Evolutionary conservation across 2,888 invertebrate species (phyloP).

Genomic region (Bruchidius siliquastri): DNA sequence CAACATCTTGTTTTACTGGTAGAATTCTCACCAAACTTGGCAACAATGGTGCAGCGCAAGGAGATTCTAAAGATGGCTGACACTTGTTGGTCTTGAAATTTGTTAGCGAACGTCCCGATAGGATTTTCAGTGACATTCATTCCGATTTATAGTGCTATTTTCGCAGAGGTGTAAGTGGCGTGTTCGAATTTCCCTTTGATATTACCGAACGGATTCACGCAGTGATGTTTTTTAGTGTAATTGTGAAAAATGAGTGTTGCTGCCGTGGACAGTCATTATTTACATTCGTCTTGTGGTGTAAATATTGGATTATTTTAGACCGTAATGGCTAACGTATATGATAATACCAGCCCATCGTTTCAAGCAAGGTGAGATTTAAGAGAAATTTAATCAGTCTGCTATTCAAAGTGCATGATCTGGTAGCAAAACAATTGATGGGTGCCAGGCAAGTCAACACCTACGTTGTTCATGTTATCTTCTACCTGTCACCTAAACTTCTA

Average conservation of each 20-base stretch:
- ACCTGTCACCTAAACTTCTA: conserved; percentile 27
- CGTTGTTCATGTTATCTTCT: conserved; percentile 29
- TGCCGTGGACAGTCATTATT: conserved; percentile 35
- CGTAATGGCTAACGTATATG: too few relatives aligned
- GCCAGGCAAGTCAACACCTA: conserved; percentile 25
- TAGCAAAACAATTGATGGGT: conserved; percentile 23
- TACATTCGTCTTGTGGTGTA: conserved; percentile 30
- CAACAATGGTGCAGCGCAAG: not conserved
- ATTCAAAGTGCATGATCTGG: conserved; percentile 8
- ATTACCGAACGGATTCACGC: conserved; percentile 14
- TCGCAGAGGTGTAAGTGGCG: conserved; percentile 14
- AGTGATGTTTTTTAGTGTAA: conserved; percentile 28
- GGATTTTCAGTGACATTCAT: conserved; percentile 18
- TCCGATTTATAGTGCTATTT: conserved; percentile 14
- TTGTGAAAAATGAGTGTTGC: conserved; percentile 15
- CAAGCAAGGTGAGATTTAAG: conserved; percentile 32
- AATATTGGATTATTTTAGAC: conserved; percentile 33
- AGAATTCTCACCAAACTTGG: not conserved
- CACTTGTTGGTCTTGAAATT: conserved; percentile 45
- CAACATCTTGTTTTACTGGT: not conserved
- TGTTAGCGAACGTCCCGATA: conserved; percentile 36
- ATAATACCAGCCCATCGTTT: conserved; percentile 34
- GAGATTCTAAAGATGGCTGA: conserved; percentile 43
- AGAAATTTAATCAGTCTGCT: conserved; percentile 4
- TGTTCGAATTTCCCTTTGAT: conserved; percentile 10